These are phyloP conservation scores for Mastomys natalensis DNA, from an alignment of 2,113 vertebrate genomes.

Conservation along the genomic window DNA sequence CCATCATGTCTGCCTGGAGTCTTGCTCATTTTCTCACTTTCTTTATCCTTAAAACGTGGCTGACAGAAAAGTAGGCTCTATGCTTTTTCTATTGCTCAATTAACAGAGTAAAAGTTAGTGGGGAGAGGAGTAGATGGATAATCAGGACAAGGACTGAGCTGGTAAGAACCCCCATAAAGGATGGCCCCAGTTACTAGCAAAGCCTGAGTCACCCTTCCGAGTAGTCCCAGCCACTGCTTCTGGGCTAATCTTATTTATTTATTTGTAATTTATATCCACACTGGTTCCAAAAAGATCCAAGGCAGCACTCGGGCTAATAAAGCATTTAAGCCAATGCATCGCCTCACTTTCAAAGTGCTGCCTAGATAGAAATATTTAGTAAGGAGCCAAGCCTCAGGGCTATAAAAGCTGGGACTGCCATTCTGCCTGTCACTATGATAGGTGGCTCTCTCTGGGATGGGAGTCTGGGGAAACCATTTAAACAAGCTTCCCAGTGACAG, in stretches of 20 bases:
- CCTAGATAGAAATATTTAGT: conserved; percentile 71
- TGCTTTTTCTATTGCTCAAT: neutral
- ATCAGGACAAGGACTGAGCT: neutral
- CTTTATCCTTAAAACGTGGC: neutral
- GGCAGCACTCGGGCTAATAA: conserved; percentile 66
- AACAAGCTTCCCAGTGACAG: conserved; percentile 61
- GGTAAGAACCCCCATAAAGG: conserved; percentile 31
- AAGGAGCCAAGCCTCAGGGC: conserved; percentile 41
- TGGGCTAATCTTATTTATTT: conserved; percentile 68
- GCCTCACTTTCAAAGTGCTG: conserved; percentile 70
- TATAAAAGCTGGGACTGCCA: conserved; percentile 35
- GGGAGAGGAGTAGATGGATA: neutral
- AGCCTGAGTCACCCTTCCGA: conserved; percentile 46
- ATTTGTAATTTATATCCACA: conserved; percentile 62
- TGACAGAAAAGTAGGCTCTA: neutral
- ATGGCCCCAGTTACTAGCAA: conserved; percentile 59
- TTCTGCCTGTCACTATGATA: conserved; percentile 55
- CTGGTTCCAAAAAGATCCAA: conserved; percentile 53
- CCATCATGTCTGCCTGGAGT: neutral
- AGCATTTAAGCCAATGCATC: conserved; percentile 69
- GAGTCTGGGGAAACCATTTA: conserved; percentile 69
- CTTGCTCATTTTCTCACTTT: neutral
- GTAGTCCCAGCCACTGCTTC: neutral
- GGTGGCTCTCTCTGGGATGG: conserved; percentile 54
- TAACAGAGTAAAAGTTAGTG: neutral